phyloP scores from a whole-genome alignment of 2,797 vertebrate genomes.

The Microhierax caerulescens region DNA sequence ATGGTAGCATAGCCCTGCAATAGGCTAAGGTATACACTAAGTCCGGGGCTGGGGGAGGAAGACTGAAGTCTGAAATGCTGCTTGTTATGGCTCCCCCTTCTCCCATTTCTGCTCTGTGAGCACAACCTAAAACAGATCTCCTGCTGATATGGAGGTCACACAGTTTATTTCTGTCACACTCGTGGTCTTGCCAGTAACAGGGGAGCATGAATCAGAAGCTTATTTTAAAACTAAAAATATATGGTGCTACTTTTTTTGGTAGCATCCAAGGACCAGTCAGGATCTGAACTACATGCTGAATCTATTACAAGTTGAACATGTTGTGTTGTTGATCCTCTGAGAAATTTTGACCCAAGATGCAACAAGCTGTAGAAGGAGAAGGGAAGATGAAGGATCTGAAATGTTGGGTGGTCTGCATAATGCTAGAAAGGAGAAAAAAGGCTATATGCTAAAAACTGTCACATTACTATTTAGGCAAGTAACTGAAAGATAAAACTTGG shows the following conservation, averaged over 20 bases:
- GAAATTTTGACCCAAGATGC: not conserved
- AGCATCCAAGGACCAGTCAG: not conserved
- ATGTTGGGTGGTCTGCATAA: slow-evolving; percentile 27
- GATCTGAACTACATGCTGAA: not conserved
- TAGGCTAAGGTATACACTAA: not conserved
- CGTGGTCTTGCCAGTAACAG: not conserved
- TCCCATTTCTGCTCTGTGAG: slow-evolving; percentile 13
- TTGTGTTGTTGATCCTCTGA: not conserved
- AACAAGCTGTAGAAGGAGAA: not conserved
- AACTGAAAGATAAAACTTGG: slow-evolving; percentile 42
- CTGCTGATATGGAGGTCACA: not conserved
- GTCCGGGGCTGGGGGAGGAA: not conserved
- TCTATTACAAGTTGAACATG: not conserved
- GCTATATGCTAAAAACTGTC: slow-evolving; percentile 26
- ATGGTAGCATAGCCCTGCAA: not conserved
- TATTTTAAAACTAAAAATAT: slow-evolving; percentile 43
- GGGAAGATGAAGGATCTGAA: not conserved
- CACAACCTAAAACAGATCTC: not conserved
- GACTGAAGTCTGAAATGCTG: not conserved
- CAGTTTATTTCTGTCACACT: slow-evolving; percentile 19
- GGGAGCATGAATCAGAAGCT: slow-evolving; percentile 21
- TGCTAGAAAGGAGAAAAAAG: slow-evolving; percentile 15
- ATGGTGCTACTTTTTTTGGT: not conserved
- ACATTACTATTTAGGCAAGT: slow-evolving; percentile 1
- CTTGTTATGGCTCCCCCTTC: not conserved